A percentile compares a stretch with the other conserved stretches of the same genome.
Conservation (phyloP, 2,888 invertebrate species). For the Balanococcus diminutus region DNA sequence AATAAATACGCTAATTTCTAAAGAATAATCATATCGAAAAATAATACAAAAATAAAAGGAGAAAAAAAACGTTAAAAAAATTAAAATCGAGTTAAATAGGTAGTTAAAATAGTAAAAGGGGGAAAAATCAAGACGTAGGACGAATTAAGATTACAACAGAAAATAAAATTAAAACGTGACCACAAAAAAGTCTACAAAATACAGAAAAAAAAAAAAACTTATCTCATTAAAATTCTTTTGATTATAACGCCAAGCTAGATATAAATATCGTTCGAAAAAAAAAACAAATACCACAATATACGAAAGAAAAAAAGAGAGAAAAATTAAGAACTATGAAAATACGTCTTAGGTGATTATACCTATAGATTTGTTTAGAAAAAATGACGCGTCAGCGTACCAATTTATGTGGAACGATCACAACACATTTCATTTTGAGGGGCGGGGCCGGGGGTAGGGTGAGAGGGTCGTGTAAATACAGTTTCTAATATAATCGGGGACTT, state of each 20-base stretch:
- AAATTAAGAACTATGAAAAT: too few species aligned
- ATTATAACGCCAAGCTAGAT: slow-evolving; percentile 32
- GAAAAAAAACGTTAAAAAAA: slow-evolving; percentile 8
- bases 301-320: background rate
- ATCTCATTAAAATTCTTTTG: background rate
- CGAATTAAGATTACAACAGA: slow-evolving; percentile 25
- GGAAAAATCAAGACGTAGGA: background rate
- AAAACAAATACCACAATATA: background rate
- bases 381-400: background rate
- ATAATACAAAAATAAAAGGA: slow-evolving; percentile 6
- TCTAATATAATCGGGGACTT: background rate
- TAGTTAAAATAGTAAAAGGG: background rate
- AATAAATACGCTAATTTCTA: slow-evolving; percentile 21
- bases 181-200: slow-evolving; percentile 29
- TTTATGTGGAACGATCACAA: background rate
- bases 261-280: background rate
- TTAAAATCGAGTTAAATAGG: slow-evolving; percentile 38
- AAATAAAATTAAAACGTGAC: background rate
- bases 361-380: too few species aligned
- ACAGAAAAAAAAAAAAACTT: background rate
- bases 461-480: background rate
- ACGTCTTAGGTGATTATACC: background rate
- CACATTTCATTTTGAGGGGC: background rate
- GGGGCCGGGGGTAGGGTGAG: too few species aligned
- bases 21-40: background rate